Percentiles rank a stretch among this genome's conserved stretches.
Conservation (phyloP, 1,140 invertebrate genomes). For the Adoxophyes honmai region DNA sequence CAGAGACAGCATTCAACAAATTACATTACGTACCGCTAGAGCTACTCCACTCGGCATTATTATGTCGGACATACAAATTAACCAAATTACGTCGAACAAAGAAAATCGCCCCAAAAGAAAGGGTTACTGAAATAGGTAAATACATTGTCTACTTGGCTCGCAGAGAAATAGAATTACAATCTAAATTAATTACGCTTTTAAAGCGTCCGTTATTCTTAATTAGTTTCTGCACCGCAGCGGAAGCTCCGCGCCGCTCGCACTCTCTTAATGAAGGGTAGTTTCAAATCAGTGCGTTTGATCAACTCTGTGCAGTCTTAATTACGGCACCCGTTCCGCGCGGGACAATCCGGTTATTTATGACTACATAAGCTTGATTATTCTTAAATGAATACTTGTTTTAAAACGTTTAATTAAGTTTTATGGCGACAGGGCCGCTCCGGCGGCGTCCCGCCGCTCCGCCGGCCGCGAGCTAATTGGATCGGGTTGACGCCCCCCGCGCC, state of each 20-base stretch:
- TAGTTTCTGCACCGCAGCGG: slow-evolving; percentile 77
- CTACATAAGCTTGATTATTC: slow-evolving; percentile 79
- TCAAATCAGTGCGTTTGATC: slow-evolving; percentile 77
- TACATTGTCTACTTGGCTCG: slow-evolving; percentile 72
- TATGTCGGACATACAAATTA: slow-evolving; percentile 67
- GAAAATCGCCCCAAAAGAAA: slow-evolving; percentile 73
- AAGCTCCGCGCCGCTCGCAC: slow-evolving; percentile 65
- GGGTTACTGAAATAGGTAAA: slow-evolving; percentile 67
- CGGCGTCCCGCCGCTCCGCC: slow-evolving; percentile 71
- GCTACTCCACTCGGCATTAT: slow-evolving; percentile 34
- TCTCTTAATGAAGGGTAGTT: slow-evolving; percentile 77
- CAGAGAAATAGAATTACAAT: slow-evolving; percentile 77
- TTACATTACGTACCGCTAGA: slow-evolving; percentile 46
- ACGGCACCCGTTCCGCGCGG: slow-evolving; percentile 73
- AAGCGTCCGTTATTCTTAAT: slow-evolving; percentile 78
- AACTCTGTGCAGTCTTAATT: slow-evolving; percentile 77
- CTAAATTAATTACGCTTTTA: slow-evolving; percentile 78
- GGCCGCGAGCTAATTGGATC: slow-evolving; percentile 76
- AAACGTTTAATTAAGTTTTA: slow-evolving; percentile 80
- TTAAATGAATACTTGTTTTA: slow-evolving; percentile 79
- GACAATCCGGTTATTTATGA: slow-evolving; percentile 78
- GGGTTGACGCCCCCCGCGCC: slow-evolving; percentile 57
- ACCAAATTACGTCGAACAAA: slow-evolving; percentile 70
- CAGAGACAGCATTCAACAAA: slow-evolving; percentile 26
- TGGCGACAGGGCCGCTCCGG: slow-evolving; percentile 75